Conservation (phyloP, 2,888 invertebrate genomes). For the Himalopsyche anomala region DNA sequence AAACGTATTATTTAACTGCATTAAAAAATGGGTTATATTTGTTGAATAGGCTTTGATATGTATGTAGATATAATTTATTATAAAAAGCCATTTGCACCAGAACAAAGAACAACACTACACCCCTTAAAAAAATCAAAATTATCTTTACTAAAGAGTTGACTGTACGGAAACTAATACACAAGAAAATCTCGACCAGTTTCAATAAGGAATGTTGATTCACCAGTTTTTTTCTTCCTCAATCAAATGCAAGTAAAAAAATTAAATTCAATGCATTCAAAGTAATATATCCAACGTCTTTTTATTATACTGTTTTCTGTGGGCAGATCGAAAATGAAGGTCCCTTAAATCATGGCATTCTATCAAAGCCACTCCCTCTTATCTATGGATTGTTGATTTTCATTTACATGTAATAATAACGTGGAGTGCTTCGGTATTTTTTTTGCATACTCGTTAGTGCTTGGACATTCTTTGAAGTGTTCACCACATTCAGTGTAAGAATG, state of each 20-base stretch:
- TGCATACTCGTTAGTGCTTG: too few species aligned
- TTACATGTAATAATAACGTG: too few species aligned
- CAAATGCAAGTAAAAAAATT: conserved; percentile 15
- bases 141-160: neutral
- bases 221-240: neutral
- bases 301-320: neutral
- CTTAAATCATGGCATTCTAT: conserved; percentile 17
- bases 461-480: too few species aligned
- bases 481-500: too few species aligned
- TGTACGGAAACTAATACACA: neutral
- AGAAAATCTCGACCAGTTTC: conserved; percentile 7
- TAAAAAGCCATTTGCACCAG: too few species aligned
- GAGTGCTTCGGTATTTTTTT: too few species aligned
- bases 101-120: neutral
- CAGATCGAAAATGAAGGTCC: conserved; percentile 9
- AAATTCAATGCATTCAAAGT: neutral
- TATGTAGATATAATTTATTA: too few species aligned
- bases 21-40: too few species aligned
- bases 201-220: conserved; percentile 20
- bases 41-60: too few species aligned
- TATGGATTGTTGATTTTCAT: too few species aligned
- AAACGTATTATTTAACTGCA: too few species aligned
- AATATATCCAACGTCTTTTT: neutral
- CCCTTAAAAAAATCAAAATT: neutral
- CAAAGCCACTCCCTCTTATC: neutral